A percentile compares a stretch with the other conserved stretches of the same genome.
Evolutionary conservation across 2,113 vertebrate species (phyloP).

Genomic region (Leptobrachium leishanense): DNA sequence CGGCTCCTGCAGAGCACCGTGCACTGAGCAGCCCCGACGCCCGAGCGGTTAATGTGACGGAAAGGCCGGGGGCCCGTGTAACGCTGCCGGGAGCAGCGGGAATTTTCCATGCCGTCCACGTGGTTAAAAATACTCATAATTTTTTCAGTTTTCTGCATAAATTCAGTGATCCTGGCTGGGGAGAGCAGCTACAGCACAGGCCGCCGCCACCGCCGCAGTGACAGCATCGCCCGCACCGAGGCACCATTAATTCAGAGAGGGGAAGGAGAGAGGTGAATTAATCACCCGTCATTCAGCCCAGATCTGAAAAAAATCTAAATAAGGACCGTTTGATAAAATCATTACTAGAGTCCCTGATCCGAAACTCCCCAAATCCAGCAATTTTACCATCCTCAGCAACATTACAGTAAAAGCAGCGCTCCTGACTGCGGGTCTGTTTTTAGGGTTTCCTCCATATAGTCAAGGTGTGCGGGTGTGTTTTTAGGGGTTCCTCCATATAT

Average conservation of each 20-base stretch:
- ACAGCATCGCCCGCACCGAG: background rate
- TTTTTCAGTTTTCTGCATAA: slow-evolving; percentile 22
- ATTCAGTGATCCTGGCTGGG: slow-evolving; percentile 21
- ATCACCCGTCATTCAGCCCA: too few relatives aligned
- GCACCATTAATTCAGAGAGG: background rate
- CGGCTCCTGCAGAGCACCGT: background rate
- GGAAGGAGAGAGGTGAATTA: background rate
- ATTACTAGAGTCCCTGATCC: too few relatives aligned
- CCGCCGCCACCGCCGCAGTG: background rate
- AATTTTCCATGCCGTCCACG: slow-evolving; percentile 2
- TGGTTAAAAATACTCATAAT: slow-evolving; percentile 35
- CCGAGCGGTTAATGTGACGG: slow-evolving; percentile 26
- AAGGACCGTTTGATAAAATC: too few relatives aligned
- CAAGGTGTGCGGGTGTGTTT: too few relatives aligned
- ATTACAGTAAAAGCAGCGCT: too few relatives aligned
- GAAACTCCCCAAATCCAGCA: too few relatives aligned
- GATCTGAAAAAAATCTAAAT: too few relatives aligned
- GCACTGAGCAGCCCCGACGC: too few relatives aligned
- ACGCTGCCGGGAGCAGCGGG: slow-evolving; percentile 1
- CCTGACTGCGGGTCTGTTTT: too few relatives aligned
- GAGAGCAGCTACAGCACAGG: background rate
- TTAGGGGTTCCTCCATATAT: too few relatives aligned
- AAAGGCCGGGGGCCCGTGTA: background rate
- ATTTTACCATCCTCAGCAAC: too few relatives aligned
- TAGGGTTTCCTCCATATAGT: too few relatives aligned